Evolutionary conservation across 2,113 vertebrate species (phyloP).

Genomic region (Amblyornis subalaris): DNA sequence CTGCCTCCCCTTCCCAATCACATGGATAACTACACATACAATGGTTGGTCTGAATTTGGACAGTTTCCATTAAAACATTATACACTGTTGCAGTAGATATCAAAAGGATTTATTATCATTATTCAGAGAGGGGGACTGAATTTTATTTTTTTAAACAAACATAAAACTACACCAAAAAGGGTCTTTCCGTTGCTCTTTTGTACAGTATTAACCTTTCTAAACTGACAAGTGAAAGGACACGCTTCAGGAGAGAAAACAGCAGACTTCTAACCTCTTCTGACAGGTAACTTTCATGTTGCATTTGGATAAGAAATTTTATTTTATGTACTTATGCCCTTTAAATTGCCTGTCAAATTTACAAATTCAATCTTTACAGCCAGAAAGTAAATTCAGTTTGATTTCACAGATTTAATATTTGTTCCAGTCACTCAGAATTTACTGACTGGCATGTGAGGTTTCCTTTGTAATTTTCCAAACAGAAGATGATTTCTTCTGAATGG

Average conservation of each 20-base stretch:
- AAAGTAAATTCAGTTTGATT: slow-evolving; percentile 72
- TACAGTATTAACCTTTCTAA: slow-evolving; percentile 85
- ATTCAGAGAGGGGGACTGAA: not conserved
- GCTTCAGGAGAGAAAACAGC: slow-evolving; percentile 75
- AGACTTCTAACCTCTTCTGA: slow-evolving; percentile 84
- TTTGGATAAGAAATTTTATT: slow-evolving; percentile 69
- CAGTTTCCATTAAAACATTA: not conserved
- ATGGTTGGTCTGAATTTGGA: not conserved
- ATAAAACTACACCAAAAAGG: slow-evolving; percentile 71
- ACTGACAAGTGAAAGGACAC: slow-evolving; percentile 84
- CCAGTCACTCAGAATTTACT: slow-evolving; percentile 56
- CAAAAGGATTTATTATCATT: not conserved
- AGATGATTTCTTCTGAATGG: not conserved
- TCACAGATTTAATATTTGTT: slow-evolving; percentile 65
- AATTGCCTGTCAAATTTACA: slow-evolving; percentile 70
- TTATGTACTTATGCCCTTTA: slow-evolving; percentile 69
- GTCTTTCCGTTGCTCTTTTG: slow-evolving; percentile 72
- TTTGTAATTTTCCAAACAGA: not conserved
- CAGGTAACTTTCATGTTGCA: slow-evolving; percentile 80
- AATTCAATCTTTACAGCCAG: slow-evolving; percentile 67
- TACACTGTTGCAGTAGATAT: not conserved
- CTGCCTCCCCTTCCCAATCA: not conserved
- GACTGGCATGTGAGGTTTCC: slow-evolving; percentile 3
- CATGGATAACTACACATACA: not conserved
- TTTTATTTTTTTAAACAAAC: slow-evolving; percentile 44